These are phyloP conservation scores for Harpegnathos saltator DNA, from an alignment of 1,140 invertebrate genomes.

Conservation along the genomic window DNA sequence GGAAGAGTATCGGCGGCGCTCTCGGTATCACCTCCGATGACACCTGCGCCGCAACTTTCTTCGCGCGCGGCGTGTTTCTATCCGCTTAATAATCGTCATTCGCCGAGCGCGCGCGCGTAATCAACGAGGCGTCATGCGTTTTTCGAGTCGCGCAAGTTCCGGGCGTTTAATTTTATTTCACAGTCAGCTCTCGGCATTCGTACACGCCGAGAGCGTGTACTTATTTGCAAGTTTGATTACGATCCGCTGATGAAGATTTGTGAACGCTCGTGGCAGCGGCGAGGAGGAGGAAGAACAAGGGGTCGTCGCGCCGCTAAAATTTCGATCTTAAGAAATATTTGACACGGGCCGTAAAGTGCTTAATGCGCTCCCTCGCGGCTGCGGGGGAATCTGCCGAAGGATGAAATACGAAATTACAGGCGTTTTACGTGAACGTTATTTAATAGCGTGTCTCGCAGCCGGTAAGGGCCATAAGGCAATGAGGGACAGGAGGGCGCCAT, in stretches of 20 bases:
- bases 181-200: not conserved
- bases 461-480: too few species aligned
- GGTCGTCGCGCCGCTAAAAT: conserved; percentile 1
- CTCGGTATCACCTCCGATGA: conserved; percentile 25
- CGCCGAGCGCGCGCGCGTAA: too few species aligned
- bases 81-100: not conserved
- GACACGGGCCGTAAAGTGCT: conserved; percentile 48
- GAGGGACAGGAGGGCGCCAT: not conserved
- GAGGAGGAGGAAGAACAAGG: not conserved
- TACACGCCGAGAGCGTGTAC: not conserved
- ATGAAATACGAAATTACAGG: conserved; percentile 63
- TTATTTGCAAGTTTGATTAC: not conserved
- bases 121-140: too few species aligned
- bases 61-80: not conserved
- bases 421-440: conserved; percentile 51
- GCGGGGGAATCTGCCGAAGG: conserved; percentile 51
- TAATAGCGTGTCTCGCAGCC: conserved; percentile 41
- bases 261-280: not conserved
- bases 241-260: not conserved
- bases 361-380: conserved; percentile 60
- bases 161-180: not conserved
- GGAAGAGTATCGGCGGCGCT: too few species aligned
- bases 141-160: not conserved
- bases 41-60: conserved; percentile 32
- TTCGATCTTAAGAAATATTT: conserved; percentile 49